phyloP scores from a whole-genome alignment of 2,797 vertebrate species.

The Platalea minor region DNA sequence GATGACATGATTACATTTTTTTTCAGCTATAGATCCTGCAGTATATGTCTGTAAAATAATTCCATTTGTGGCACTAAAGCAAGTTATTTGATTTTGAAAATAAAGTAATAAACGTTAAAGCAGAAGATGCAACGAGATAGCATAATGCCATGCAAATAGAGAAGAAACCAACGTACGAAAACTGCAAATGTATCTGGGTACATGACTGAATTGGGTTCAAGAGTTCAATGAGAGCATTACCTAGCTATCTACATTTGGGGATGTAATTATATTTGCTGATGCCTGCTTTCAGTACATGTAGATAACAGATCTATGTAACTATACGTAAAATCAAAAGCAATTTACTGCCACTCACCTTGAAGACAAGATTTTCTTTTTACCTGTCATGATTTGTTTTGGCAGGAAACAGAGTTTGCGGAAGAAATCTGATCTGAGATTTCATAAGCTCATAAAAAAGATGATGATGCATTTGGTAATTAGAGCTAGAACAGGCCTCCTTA shows the following conservation, averaged over 20 bases:
- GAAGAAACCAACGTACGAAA: neutral
- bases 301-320: neutral
- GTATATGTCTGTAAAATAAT: neutral
- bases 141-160: neutral
- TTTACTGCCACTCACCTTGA: neutral
- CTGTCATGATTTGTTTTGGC: neutral
- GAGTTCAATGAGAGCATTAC: constrained; percentile 18
- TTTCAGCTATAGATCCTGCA: neutral
- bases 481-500: neutral
- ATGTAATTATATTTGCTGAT: neutral
- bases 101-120: neutral
- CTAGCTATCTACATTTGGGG: neutral
- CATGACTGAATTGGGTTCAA: neutral
- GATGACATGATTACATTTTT: neutral
- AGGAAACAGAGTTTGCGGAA: neutral
- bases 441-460: neutral
- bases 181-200: neutral
- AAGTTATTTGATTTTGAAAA: neutral
- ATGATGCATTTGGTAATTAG: neutral
- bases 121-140: neutral
- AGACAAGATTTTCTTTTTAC: neutral
- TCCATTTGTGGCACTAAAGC: neutral
- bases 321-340: neutral
- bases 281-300: neutral
- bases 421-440: neutral